phyloP scores from a whole-genome alignment of 2,113 vertebrate species.

The Notechis scutatus region DNA sequence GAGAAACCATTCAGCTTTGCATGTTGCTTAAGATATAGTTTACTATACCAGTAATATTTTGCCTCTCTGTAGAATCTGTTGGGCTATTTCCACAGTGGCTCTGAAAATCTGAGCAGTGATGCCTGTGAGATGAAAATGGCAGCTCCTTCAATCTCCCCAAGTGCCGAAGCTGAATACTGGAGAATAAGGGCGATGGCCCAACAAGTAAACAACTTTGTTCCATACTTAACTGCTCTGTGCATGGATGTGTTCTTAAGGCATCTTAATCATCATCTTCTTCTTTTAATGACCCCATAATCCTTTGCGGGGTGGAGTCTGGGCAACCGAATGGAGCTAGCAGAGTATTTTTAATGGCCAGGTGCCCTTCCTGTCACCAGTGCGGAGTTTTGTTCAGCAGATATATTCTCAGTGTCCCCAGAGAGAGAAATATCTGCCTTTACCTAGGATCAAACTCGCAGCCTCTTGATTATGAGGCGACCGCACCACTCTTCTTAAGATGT shows the following conservation, averaged over 20 bases:
- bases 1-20: not conserved
- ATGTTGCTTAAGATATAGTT: not conserved
- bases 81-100: slow-evolving; percentile 91
- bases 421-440: no score
- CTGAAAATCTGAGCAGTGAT: slow-evolving; percentile 89
- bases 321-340: no score
- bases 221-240: not conserved
- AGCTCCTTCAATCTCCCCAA: slow-evolving; percentile 85
- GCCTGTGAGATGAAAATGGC: slow-evolving; percentile 98
- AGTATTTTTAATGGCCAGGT: no score
- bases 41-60: not conserved
- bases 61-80: slow-evolving; percentile 83
- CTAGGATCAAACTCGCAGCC: no score
- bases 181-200: slow-evolving; percentile 97
- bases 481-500: not conserved
- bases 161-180: slow-evolving; percentile 94
- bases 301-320: no score
- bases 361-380: no score
- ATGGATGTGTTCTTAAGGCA: not conserved
- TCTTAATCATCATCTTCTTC: not conserved
- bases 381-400: no score
- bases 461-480: no score
- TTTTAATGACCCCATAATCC: no score
- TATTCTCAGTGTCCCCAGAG: no score
- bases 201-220: slow-evolving; percentile 74